phyloP scores from a whole-genome alignment of 2,797 vertebrate species.

The Strix occidentalis region DNA sequence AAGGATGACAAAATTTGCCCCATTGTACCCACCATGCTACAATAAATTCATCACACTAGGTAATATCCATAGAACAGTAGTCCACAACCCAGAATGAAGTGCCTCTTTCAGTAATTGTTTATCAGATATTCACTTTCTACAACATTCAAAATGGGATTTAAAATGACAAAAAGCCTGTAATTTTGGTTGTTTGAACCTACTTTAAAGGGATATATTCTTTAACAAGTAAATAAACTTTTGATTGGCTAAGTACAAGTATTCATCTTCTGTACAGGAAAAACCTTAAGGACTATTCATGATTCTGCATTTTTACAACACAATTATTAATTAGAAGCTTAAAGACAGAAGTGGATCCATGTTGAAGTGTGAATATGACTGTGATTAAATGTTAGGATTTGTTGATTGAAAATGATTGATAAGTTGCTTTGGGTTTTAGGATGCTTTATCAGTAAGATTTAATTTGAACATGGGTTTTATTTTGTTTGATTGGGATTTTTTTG shows the following conservation, averaged over 20 bases:
- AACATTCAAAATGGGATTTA: background rate
- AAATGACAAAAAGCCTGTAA: background rate
- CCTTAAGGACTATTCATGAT: conserved; percentile 19
- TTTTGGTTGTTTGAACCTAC: background rate
- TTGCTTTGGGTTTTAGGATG: conserved; percentile 7
- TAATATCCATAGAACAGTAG: background rate
- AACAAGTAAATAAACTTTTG: background rate
- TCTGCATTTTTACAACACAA: conserved; percentile 50
- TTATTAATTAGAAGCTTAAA: conserved; percentile 54
- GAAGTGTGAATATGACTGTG: conserved; percentile 26
- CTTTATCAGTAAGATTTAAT: conserved; percentile 1
- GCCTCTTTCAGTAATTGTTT: background rate
- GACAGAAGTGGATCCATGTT: conserved; percentile 38
- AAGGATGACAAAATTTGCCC: background rate
- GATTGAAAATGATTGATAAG: conserved; percentile 47
- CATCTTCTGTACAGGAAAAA: conserved; percentile 23
- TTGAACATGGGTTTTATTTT: background rate
- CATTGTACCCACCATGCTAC: background rate
- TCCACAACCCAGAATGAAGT: background rate
- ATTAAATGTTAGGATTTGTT: conserved; percentile 55
- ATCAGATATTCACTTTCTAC: background rate
- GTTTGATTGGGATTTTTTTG: background rate
- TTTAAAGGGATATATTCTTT: background rate
- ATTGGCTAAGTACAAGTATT: background rate
- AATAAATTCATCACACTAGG: background rate